phyloP scores from a whole-genome alignment of 2,888 invertebrate genomes.

The Argynnis bischoffii region DNA sequence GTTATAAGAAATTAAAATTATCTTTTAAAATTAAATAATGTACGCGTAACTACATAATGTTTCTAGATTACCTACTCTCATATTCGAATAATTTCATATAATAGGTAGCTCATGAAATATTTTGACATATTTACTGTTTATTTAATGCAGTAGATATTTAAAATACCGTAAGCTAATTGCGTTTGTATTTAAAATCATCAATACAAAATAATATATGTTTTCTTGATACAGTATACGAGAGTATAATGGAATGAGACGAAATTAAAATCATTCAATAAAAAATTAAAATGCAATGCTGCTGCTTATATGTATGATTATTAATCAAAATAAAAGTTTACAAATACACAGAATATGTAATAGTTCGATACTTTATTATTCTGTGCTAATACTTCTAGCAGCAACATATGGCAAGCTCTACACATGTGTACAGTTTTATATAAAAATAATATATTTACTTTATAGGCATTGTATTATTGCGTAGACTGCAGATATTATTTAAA shows the following conservation, averaged over 20 bases:
- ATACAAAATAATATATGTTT: conserved; percentile 7
- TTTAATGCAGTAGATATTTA: conserved; percentile 5
- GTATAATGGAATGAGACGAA: conserved; percentile 37
- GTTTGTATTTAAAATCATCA: background rate
- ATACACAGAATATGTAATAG: too few species aligned
- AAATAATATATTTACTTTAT: background rate
- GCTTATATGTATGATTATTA: background rate
- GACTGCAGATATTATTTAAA: too few species aligned
- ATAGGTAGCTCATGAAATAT: background rate
- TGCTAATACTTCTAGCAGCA: background rate
- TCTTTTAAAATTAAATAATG: conserved; percentile 7
- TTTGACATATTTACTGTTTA: background rate
- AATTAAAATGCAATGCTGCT: conserved; percentile 30
- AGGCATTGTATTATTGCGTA: too few species aligned
- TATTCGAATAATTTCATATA: background rate
- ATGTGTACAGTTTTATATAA: background rate
- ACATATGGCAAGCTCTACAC: background rate
- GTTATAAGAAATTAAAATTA: conserved; percentile 4
- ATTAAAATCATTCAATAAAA: conserved; percentile 26
- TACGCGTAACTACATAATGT: background rate
- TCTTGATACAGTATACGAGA: background rate
- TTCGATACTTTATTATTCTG: too few species aligned
- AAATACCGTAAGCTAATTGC: conserved; percentile 6
- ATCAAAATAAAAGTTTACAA: too few species aligned
- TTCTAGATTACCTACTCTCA: background rate